Percentiles rank a stretch among this genome's conserved stretches.
phyloP scores from a whole-genome alignment of 2,888 invertebrate genomes.

The Hypselothyrea guttata region DNA sequence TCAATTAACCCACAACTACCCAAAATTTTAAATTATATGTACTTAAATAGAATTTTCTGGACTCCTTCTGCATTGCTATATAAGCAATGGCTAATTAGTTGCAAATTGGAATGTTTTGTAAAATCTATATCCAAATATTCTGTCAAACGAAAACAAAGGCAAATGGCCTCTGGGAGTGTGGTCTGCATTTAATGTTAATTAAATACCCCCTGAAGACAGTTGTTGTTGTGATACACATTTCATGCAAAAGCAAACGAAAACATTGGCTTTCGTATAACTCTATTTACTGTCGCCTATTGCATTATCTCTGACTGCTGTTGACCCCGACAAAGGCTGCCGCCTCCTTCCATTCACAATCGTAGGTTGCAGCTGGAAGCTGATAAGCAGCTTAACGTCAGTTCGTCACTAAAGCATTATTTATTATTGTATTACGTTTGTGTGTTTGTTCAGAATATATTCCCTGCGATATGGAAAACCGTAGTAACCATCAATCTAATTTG shows the following conservation, averaged over 20 bases:
- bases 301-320: conserved; percentile 41
- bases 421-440: background rate
- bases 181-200: conserved; percentile 8
- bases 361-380: conserved; percentile 50
- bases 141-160: no score
- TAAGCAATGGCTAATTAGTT: no score
- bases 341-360: background rate
- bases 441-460: conserved; percentile 19
- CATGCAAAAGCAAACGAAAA: background rate
- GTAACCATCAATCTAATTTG: conserved; percentile 35
- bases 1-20: no score
- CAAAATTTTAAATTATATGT: no score
- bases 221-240: background rate
- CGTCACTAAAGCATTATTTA: conserved; percentile 11
- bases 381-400: conserved; percentile 71
- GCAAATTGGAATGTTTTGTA: background rate
- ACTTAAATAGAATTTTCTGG: no score
- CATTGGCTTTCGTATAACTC: background rate
- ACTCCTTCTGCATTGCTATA: no score
- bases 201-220: background rate
- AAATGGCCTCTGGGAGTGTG: background rate
- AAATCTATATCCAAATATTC: no score
- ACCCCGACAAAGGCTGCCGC: conserved; percentile 34
- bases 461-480: conserved; percentile 8
- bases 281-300: conserved; percentile 21